These are phyloP conservation scores for Empidonax traillii DNA, from an alignment of 2,113 vertebrate species.

Conservation along the genomic window DNA sequence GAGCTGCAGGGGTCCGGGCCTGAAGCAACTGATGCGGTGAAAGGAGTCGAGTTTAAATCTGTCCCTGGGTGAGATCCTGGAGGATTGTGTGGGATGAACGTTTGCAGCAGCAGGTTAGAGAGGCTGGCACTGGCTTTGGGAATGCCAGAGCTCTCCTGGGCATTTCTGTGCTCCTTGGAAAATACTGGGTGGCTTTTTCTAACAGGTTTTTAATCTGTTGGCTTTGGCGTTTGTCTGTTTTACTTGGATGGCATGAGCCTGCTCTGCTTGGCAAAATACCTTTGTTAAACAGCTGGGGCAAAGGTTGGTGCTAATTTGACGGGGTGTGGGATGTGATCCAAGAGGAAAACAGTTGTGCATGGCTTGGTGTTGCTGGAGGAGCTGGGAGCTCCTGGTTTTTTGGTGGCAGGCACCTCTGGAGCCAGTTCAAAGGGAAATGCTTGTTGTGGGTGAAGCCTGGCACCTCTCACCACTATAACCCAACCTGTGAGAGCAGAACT, in stretches of 20 bases:
- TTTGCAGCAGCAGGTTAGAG: neutral
- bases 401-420: neutral
- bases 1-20: neutral
- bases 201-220: neutral
- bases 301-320: neutral
- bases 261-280: neutral
- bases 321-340: neutral
- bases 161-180: neutral
- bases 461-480: neutral
- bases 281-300: neutral
- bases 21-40: neutral
- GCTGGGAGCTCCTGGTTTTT: neutral
- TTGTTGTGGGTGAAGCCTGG: neutral
- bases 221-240: neutral
- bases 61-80: neutral
- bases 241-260: neutral
- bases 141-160: neutral
- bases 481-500: neutral
- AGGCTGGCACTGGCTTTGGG: fast-evolving
- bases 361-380: neutral
- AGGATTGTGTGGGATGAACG: fast-evolving
- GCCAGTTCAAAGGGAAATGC: neutral
- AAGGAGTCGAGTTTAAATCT: neutral
- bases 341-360: fast-evolving
- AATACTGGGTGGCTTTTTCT: neutral